Evolutionary conservation across 2,113 vertebrate genomes (phyloP).

Genomic region (Calyptomena viridis): DNA sequence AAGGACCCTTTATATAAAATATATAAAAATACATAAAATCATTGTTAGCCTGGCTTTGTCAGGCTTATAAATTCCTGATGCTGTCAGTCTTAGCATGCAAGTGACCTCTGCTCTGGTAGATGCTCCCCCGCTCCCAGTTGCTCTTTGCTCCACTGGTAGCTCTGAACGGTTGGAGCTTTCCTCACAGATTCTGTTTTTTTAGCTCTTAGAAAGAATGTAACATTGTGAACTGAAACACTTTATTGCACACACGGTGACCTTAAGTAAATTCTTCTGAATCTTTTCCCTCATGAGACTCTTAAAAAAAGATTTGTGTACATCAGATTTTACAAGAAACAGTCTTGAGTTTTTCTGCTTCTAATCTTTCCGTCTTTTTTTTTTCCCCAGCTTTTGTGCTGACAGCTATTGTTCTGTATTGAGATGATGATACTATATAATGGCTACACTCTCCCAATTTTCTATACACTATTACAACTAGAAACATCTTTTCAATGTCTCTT

Average conservation of each 20-base stretch:
- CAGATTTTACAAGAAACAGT: background rate
- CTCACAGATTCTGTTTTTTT: background rate
- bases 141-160: background rate
- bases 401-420: background rate
- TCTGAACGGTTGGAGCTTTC: background rate
- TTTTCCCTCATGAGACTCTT: background rate
- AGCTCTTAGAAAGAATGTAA: conserved; percentile 15
- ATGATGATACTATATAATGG: background rate
- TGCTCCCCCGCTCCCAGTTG: accelerated
- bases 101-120: background rate
- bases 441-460: background rate
- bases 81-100: background rate
- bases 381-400: background rate
- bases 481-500: background rate
- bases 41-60: background rate
- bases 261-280: background rate
- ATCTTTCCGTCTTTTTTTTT: too few species aligned
- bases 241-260: background rate
- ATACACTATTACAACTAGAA: background rate
- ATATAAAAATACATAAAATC: too few species aligned
- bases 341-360: background rate
- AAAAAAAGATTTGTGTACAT: background rate
- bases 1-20: too few species aligned
- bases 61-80: background rate
- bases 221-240: background rate